A percentile compares a stretch with the other conserved stretches of the same genome.
These are phyloP conservation scores for Enteromius radiatus DNA, from an alignment of 2,797 vertebrate species.

Conservation along the genomic window DNA sequence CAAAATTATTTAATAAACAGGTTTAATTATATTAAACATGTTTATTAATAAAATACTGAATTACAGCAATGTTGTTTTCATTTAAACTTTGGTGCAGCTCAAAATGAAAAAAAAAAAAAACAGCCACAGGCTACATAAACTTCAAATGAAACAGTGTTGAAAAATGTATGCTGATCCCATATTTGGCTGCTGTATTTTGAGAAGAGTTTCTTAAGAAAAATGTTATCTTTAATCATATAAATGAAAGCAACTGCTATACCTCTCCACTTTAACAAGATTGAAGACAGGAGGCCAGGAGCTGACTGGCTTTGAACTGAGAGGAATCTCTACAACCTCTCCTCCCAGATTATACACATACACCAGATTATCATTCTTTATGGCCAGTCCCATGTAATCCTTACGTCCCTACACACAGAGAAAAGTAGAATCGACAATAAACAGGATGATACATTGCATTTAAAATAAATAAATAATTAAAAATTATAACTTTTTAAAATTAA, in stretches of 20 bases:
- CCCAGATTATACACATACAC: conserved; percentile 94
- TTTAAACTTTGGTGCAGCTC: not conserved
- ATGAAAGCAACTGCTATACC: conserved; percentile 73
- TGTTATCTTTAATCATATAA: not conserved
- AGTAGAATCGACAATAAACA: not conserved
- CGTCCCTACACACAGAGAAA: conserved; percentile 76
- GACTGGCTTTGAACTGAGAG: conserved; percentile 91
- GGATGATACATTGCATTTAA: not conserved
- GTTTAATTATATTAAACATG: not conserved
- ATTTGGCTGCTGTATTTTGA: not conserved
- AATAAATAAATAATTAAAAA: not conserved
- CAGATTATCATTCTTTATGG: conserved; percentile 95
- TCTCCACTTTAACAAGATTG: conserved; percentile 94
- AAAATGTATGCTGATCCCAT: not conserved
- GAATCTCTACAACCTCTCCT: conserved; percentile 88
- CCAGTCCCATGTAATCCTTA: conserved; percentile 93
- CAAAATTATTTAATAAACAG: not conserved
- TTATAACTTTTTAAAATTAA: not conserved
- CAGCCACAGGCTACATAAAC: not conserved
- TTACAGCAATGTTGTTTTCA: too few species aligned
- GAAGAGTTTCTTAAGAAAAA: not conserved
- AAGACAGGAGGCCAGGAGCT: conserved; percentile 96
- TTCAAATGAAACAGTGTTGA: not conserved
- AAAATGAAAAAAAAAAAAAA: not conserved
- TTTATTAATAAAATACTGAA: not conserved